These are phyloP conservation scores for Trididemnum nubilum DNA, from an alignment of 23 tunicate genomes.

Conservation along the genomic window DNA sequence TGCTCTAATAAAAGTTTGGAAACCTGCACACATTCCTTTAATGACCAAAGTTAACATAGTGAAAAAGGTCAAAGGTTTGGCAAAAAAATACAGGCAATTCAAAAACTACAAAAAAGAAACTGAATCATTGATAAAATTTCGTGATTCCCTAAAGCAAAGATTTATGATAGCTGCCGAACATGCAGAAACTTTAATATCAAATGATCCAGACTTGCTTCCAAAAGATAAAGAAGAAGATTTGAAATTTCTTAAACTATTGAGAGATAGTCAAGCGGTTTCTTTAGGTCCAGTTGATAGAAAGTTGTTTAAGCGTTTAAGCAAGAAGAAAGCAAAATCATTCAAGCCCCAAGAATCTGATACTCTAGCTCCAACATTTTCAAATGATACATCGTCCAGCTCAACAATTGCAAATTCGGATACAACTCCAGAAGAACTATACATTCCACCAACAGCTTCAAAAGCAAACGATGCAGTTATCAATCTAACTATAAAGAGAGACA, in stretches of 20 bases:
- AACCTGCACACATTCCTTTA: neutral
- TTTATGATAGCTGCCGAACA: neutral
- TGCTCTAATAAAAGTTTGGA: neutral
- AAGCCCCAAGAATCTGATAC: too few species aligned
- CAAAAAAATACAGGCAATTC: neutral
- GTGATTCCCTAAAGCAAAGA: neutral
- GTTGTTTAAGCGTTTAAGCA: neutral
- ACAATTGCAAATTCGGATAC: too few species aligned
- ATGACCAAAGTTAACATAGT: neutral
- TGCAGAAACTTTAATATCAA: neutral
- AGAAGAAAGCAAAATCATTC: neutral
- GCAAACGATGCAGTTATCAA: too few species aligned
- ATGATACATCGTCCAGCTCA: too few species aligned
- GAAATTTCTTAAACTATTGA: neutral
- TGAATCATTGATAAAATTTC: neutral
- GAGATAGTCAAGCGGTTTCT: neutral
- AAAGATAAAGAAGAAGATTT: neutral
- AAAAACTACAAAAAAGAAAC: neutral
- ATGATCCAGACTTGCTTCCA: neutral
- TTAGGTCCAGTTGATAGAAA: neutral
- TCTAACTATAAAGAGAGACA: neutral
- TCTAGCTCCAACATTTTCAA: too few species aligned
- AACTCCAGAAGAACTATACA: too few species aligned
- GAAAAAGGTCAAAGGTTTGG: neutral
- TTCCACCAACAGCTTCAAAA: too few species aligned